Base-by-base conservation (phyloP, 2,888 invertebrate species). In the Elmis aenea region DNA sequence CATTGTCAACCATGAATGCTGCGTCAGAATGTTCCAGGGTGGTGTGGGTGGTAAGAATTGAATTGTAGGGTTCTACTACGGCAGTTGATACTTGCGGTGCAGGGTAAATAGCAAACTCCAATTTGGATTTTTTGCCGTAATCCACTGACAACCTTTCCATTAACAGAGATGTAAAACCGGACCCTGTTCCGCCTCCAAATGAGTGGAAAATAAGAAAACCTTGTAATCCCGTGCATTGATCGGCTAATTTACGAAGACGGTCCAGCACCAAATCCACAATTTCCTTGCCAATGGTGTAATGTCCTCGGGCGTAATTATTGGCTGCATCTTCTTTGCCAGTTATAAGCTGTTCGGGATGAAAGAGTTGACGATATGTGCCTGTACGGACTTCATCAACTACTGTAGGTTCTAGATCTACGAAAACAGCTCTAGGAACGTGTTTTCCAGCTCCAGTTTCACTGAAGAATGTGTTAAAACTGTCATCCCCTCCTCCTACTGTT, bases 181-280 rank as follows among this genome's bases (percentile, higher is more conserved):
- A 91, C 30, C 91, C 93, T 49, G 90, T 93, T 50, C 92, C 92
- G 44, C 81, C 86, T 38, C 83, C 92, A 63, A 93, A 93, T n/a
- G 90, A 90, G 68, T 93, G 93, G 74, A 93, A 93, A 52, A 94
- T 84, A 55, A 93, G 76, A 71, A 93, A 93, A 10, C 92, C 92
- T 75, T 83, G 73, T 23, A 79, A 69, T 2, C 83, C 80, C 20
- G 81, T 81, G 59, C 85, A 86, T 62, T 83, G 82, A 57, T 86
- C 86, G 2, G 85, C 73, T 48, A 83, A 67, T 59, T 81, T 84
- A 35, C 83, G 67, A 36, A 84, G 71, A 13, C 83, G 68, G 54
- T 81, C 76, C 62, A 79, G 72, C 2, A 82, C 81, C 2, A 78
- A 74, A 23, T 75, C 79, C 26, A 86, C 76, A 26, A 85, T 74